phyloP scores from a whole-genome alignment of 1,140 invertebrate species.

The Drosophila tsacasi region DNA sequence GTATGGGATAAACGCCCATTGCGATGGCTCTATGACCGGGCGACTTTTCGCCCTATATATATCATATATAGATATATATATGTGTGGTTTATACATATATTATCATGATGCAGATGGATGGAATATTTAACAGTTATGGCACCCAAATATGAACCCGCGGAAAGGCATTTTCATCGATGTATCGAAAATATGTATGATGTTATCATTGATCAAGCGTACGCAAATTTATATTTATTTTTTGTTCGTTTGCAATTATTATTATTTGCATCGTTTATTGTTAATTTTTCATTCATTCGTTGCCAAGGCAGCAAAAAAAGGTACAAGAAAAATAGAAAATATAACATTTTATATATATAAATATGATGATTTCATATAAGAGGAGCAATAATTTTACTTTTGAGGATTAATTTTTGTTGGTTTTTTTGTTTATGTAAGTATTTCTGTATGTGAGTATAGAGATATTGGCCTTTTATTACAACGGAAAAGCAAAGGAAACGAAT shows the following conservation, averaged over 20 bases:
- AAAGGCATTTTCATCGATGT: conserved; percentile 41
- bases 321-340: conserved; percentile 81
- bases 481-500: conserved; percentile 41
- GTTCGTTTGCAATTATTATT: conserved; percentile 33
- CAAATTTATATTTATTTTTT: conserved; percentile 53
- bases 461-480: conserved; percentile 32
- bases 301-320: conserved; percentile 81
- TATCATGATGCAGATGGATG: conserved; percentile 34
- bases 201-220: conserved; percentile 77
- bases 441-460: conserved; percentile 37
- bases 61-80: background rate
- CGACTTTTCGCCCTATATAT: conserved; percentile 91
- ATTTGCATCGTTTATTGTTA: conserved; percentile 40
- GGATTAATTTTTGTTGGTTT: conserved; percentile 20
- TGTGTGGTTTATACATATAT: conserved; percentile 30
- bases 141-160: conserved; percentile 46
- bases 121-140: conserved; percentile 48
- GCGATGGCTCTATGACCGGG: conserved; percentile 93
- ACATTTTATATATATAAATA: conserved; percentile 61
- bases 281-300: conserved; percentile 76
- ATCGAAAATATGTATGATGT: conserved; percentile 41
- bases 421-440: conserved; percentile 52
- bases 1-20: conserved; percentile 94
- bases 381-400: conserved; percentile 43
- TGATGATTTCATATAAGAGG: conserved; percentile 45